Evolutionary conservation across 2,888 invertebrate genomes (phyloP), one percentile per base, ranked within the genome.

Genomic region (Dasysyrphus albostriatus): DNA sequence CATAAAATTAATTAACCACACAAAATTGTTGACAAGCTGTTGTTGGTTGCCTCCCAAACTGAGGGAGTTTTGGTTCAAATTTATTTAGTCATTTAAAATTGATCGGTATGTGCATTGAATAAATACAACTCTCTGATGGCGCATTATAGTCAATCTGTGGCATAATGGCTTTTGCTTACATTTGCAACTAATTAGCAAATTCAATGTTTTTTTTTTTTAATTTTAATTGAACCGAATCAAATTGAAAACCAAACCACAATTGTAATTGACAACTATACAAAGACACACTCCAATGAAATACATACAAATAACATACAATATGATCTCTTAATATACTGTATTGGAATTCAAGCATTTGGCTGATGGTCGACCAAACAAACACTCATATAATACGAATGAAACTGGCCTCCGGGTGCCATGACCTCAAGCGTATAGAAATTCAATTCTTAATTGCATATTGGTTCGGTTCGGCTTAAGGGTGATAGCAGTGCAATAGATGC

Each of bases 171-270:
- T 49, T 67, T 72, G 44, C 58, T 69, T 69, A 72, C 72, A 72
- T 72, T 59, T 58, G 58, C 77, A 77, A 77, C 78, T 73, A 73
- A 83, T 83, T 83, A 78, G 44, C 56, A 75, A 73, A 24, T 24
- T 24, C 24, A 24, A 67, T 42, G 69, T 54, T 69, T 54, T 54
- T 24, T 59, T 51, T 69, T 51, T 54, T 39, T 70, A 51, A 44
- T 78, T 74, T 79, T 63, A 79, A 79, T 63, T 79, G 77, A 85
- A 78, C 56, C 85, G 82, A 73, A 82, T 51, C 69, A 34, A 70
- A 85, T 82, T 77, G 85, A 85, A 85, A 82, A 73, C 63, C 82
- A 61, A 82, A 85, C 82, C 85, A 14, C 85, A 85, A 82, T 69
- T 69, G 51, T 73, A 77, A 82, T 85, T 82, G 82, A 79, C 78